phyloP scores from a whole-genome alignment of 2,113 vertebrate genomes.

The Melanerpes aurifrons region DNA sequence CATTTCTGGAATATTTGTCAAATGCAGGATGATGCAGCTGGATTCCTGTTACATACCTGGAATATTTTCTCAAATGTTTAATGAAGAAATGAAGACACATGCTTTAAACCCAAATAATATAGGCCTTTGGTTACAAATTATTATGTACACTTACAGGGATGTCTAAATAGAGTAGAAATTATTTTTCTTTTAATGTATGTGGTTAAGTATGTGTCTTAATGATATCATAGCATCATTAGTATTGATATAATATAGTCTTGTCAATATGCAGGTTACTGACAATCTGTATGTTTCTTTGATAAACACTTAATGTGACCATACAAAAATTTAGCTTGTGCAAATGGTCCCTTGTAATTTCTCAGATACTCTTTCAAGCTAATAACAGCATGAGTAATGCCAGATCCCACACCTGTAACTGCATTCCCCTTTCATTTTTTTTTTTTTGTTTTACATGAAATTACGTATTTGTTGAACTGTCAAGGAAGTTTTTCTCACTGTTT shows the following conservation, averaged over 20 bases:
- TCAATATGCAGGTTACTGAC: neutral
- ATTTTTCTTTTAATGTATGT: neutral
- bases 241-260: neutral
- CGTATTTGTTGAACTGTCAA: neutral
- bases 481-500: neutral
- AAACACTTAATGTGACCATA: neutral
- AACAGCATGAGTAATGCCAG: rapidly evolving
- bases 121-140: neutral
- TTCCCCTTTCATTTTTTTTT: neutral
- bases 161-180: neutral
- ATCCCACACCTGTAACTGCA: neutral
- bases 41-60: constrained; percentile 63
- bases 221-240: neutral
- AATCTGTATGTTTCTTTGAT: neutral
- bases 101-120: neutral
- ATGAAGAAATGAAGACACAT: constrained; percentile 22
- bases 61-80: constrained; percentile 64
- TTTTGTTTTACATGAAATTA: neutral
- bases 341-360: neutral
- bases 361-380: neutral
- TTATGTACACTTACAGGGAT: neutral
- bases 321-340: neutral
- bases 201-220: neutral
- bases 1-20: constrained; percentile 77
- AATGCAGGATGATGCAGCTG: constrained; percentile 53